Evolutionary conservation across 2,113 vertebrate genomes (phyloP), one percentile per base, ranked within the genome.

Genomic region (Anoplopoma fimbria): DNA sequence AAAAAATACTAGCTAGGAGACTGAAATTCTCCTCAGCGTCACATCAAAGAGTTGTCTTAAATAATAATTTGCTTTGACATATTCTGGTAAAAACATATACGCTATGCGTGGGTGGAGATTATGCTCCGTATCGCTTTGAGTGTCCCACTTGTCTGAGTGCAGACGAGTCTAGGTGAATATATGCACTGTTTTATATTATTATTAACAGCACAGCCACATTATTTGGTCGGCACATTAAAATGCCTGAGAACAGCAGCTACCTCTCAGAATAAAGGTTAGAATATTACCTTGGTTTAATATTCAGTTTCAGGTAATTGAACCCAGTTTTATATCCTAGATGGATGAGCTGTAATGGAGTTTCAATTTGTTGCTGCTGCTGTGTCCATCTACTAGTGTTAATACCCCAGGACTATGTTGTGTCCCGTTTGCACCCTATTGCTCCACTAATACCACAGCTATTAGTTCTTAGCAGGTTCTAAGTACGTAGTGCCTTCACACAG

Each of bases 1-100:
- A 69, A 63, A 42, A 69, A 57, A 75, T 49, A 36, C 23, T 51
- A 34, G 17, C 25, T 6, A 0, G 40, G 65, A 70, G 72, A 77
- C 23, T 75, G 5, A 29, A 57, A 45, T 80, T 69, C 23, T 81
- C 47, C 53, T 81, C 42, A 29, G 69, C n/a, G 17, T 67, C 40
- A 73, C 86, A 70, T 83, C 77, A 82, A 83, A 88, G 40, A 67
- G 21, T 14, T 62, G 17, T 36, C 69, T 65, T 64, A 72, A 63
- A 57, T 13, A 58, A 77, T 74, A 81, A 76, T 27, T n/a, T 70
- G 70, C 72, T 83, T 79, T 79, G 79, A 76, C 68, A 45, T 75
- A 25, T 45, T 42, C 57, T 75, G 45, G 55, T 74, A 81, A 51
- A 82, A 62, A 80, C 75, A 0, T 21, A 49, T 77, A 57, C 60